Evolutionary conservation across 2,888 invertebrate genomes (phyloP).

Genomic region (Melanchra persicariae): DNA sequence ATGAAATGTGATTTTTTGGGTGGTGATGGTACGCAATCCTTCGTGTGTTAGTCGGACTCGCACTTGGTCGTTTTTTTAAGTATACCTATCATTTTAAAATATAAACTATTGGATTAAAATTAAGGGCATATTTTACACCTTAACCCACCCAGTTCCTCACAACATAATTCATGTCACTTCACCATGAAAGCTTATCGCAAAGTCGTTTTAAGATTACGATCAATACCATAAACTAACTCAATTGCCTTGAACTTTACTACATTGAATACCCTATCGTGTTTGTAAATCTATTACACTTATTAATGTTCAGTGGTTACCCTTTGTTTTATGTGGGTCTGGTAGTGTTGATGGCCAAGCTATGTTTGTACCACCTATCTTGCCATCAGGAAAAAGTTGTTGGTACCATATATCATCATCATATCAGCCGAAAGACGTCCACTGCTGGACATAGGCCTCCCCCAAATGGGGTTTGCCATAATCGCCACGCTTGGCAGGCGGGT

Average conservation of each 20-base stretch:
- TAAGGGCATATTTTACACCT: background rate
- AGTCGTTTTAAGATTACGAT: conserved; percentile 38
- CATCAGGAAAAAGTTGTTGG: too few relatives aligned
- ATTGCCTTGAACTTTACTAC: conserved; percentile 48
- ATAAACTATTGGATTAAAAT: too few relatives aligned
- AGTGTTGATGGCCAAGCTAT: background rate
- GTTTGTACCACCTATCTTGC: background rate
- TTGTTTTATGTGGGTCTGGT: background rate
- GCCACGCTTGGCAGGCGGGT: too few relatives aligned
- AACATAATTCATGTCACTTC: conserved; percentile 25
- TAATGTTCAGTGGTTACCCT: conserved; percentile 13
- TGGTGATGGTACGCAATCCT: too few relatives aligned
- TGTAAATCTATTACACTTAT: conserved; percentile 31
- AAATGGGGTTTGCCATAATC: too few relatives aligned
- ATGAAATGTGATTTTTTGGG: too few relatives aligned
- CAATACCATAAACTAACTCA: conserved; percentile 45
- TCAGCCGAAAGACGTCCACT: too few relatives aligned
- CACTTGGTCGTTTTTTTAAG: too few relatives aligned
- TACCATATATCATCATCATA: too few relatives aligned
- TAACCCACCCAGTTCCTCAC: background rate
- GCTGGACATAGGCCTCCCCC: too few relatives aligned
- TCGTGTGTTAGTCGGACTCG: too few relatives aligned
- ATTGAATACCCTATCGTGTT: conserved; percentile 40
- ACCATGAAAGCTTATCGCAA: conserved; percentile 34
- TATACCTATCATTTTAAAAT: too few relatives aligned